phyloP scores from a whole-genome alignment of 1,140 invertebrate species.

The Sycophila sp. region DNA sequence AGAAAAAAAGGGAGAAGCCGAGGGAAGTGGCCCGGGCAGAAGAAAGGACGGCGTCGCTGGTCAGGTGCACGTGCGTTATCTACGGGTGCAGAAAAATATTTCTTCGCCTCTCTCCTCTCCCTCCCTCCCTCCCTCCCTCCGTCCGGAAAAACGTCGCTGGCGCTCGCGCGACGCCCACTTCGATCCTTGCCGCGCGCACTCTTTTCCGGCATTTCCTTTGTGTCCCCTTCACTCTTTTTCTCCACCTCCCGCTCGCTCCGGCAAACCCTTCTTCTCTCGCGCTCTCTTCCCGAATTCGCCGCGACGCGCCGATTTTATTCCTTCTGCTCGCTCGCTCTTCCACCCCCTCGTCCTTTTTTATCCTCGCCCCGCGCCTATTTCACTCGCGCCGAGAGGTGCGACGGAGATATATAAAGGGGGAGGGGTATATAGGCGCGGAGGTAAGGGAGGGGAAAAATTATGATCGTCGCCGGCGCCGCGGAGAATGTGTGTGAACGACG shows the following conservation, averaged over 20 bases:
- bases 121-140: slow-evolving; percentile 40
- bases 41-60: not conserved
- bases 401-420: slow-evolving; percentile 48
- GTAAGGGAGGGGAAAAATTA: slow-evolving; percentile 50
- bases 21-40: slow-evolving; percentile 12
- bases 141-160: slow-evolving; percentile 27
- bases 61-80: slow-evolving; percentile 33
- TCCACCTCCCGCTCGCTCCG: slow-evolving; percentile 44
- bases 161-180: slow-evolving; percentile 42
- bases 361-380: slow-evolving; percentile 51
- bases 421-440: slow-evolving; percentile 31
- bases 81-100: slow-evolving; percentile 56
- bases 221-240: slow-evolving; percentile 42
- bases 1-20: not conserved
- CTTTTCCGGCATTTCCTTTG: slow-evolving; percentile 44
- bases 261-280: slow-evolving; percentile 16
- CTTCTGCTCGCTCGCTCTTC: slow-evolving; percentile 32
- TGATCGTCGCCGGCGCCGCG: slow-evolving; percentile 43
- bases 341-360: slow-evolving; percentile 27
- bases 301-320: slow-evolving; percentile 37
- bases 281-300: not conserved
- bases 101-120: slow-evolving; percentile 41
- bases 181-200: slow-evolving; percentile 36
- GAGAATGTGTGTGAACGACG: slow-evolving; percentile 63
- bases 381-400: slow-evolving; percentile 46